phyloP scores from a whole-genome alignment of 2,888 invertebrate species.

The Mactromeris polynyma region DNA sequence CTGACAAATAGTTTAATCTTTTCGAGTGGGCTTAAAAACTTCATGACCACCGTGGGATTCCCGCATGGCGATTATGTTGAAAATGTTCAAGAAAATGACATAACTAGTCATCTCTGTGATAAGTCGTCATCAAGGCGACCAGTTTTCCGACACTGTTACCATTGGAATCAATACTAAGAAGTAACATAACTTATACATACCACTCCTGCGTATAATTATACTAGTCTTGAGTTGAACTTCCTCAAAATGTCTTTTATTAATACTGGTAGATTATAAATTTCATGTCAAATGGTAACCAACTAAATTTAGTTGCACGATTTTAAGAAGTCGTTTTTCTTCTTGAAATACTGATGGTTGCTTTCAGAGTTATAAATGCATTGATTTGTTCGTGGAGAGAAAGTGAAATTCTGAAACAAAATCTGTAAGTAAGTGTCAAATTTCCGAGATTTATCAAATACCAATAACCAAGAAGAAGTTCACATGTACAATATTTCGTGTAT shows the following conservation, averaged over 20 bases:
- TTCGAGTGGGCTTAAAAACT: not conserved
- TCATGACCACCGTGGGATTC: not conserved
- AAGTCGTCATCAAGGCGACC: not conserved
- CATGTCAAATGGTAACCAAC: not conserved
- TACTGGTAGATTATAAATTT: slow-evolving; percentile 13
- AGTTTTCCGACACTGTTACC: not conserved
- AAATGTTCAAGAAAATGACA: not conserved
- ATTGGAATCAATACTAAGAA: not conserved
- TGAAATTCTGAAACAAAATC: too few relatives aligned
- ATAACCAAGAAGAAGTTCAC: too few relatives aligned
- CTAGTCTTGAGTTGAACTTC: not conserved
- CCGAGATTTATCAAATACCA: too few relatives aligned
- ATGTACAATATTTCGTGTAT: too few relatives aligned
- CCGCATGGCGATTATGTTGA: not conserved
- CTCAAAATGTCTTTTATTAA: slow-evolving; percentile 15
- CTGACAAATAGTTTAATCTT: not conserved
- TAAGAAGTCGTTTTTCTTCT: too few relatives aligned
- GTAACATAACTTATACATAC: slow-evolving; percentile 13
- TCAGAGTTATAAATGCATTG: too few relatives aligned
- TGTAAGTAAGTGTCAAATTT: too few relatives aligned
- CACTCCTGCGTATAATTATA: slow-evolving; percentile 2
- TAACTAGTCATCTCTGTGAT: not conserved
- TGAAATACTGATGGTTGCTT: too few relatives aligned
- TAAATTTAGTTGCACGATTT: not conserved
- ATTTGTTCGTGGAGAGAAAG: too few relatives aligned